phyloP scores from a whole-genome alignment of 1,140 invertebrate species.

The Drosophila serrata region DNA sequence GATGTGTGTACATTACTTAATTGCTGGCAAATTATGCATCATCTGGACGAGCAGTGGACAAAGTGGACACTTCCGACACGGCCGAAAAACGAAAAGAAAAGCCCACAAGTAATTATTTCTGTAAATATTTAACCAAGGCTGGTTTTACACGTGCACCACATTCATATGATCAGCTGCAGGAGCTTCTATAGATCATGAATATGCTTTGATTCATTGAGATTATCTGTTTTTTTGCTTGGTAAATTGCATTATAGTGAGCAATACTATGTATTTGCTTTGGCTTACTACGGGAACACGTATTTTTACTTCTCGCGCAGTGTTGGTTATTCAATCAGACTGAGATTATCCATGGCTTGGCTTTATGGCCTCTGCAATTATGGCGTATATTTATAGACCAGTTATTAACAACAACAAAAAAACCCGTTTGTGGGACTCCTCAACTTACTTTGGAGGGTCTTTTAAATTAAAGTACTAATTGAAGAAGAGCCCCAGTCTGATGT shows the following conservation, averaged over 20 bases:
- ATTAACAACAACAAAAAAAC: slow-evolving; percentile 1
- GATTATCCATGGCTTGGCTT: slow-evolving; percentile 44
- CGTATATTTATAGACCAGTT: slow-evolving; percentile 35
- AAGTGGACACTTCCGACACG: slow-evolving; percentile 70
- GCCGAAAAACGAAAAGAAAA: slow-evolving; percentile 27
- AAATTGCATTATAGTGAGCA: slow-evolving; percentile 2
- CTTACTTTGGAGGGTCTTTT: not conserved
- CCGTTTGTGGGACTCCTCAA: not conserved
- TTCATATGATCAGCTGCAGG: slow-evolving; percentile 37
- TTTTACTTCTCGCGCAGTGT: slow-evolving; percentile 6
- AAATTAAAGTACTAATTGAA: slow-evolving; percentile 2
- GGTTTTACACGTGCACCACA: slow-evolving; percentile 50
- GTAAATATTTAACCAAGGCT: slow-evolving; percentile 50
- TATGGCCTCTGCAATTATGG: slow-evolving; percentile 50
- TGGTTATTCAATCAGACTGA: slow-evolving; percentile 48
- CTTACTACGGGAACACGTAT: not conserved
- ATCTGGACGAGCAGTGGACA: slow-evolving; percentile 36
- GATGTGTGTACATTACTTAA: slow-evolving; percentile 67
- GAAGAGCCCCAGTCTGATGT: not conserved
- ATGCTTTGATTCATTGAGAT: slow-evolving; percentile 7
- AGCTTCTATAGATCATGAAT: slow-evolving; percentile 11
- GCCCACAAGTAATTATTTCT: slow-evolving; percentile 32
- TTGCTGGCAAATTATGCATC: slow-evolving; percentile 72
- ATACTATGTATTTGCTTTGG: slow-evolving; percentile 4
- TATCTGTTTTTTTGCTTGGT: slow-evolving; percentile 6